Percentiles rank a stretch among this genome's conserved stretches.
phyloP scores from a whole-genome alignment of 2,113 vertebrate species.

The Strigops habroptila region DNA sequence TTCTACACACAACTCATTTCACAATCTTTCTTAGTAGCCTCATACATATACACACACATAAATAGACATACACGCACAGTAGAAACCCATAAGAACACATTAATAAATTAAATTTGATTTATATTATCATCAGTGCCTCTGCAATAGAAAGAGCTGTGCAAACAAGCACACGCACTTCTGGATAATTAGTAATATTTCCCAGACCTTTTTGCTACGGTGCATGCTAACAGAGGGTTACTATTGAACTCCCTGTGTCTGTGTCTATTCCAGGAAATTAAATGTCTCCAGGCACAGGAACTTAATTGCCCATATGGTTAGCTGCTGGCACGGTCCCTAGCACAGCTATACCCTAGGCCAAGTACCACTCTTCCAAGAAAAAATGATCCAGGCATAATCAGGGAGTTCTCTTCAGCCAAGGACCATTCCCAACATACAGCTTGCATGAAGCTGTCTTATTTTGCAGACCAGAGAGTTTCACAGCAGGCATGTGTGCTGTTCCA shows the following conservation, averaged over 20 bases:
- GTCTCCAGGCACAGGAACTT: not conserved
- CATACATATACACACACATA: not conserved
- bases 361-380: not conserved
- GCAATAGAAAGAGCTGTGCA: not conserved
- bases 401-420: not conserved
- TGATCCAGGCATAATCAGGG: not conserved
- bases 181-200: not conserved
- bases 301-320: not conserved
- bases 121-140: not conserved
- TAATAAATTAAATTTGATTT: no score
- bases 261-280: not conserved
- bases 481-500: fast-evolving
- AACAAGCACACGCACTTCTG: not conserved
- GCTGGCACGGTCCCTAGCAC: not conserved
- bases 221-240: not conserved
- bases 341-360: not conserved
- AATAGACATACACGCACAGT: not conserved
- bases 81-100: fast-evolving
- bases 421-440: not conserved
- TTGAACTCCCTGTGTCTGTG: not conserved
- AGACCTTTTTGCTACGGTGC: not conserved
- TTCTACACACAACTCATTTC: not conserved
- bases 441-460: not conserved
- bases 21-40: not conserved
- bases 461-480: not conserved